These are phyloP conservation scores for Morone saxatilis DNA, from an alignment of 2,113 vertebrate species.

Conservation along the genomic window DNA sequence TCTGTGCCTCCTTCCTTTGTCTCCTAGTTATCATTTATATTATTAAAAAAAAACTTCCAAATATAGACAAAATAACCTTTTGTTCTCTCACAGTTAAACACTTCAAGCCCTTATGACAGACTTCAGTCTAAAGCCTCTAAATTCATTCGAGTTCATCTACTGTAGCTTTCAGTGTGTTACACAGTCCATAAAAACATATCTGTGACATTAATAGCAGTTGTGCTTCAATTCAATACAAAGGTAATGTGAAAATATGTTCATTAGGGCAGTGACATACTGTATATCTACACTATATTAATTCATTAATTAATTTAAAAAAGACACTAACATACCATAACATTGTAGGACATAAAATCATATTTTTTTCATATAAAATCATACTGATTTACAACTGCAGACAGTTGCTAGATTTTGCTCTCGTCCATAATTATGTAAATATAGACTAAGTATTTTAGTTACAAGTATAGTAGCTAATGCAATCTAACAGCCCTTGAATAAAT, in stretches of 20 bases:
- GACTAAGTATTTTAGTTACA: not conserved
- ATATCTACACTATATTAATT: not conserved
- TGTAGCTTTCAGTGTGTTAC: slow-evolving; percentile 27
- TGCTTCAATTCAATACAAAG: slow-evolving; percentile 1
- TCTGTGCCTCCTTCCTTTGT: slow-evolving; percentile 27
- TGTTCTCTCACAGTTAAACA: slow-evolving; percentile 50
- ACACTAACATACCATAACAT: not conserved
- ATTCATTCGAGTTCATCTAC: slow-evolving; percentile 37
- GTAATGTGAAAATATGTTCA: not conserved
- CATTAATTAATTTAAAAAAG: not conserved
- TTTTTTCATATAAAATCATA: not conserved
- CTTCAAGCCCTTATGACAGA: slow-evolving; percentile 53
- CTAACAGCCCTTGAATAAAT: not conserved
- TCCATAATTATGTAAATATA: not conserved
- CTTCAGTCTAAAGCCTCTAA: slow-evolving; percentile 38
- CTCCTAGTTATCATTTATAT: slow-evolving; percentile 57
- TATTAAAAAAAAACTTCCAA: slow-evolving; percentile 61
- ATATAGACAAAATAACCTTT: slow-evolving; percentile 66
- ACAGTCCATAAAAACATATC: slow-evolving; percentile 12
- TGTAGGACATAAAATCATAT: no score
- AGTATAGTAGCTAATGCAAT: not conserved
- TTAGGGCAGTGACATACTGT: not conserved
- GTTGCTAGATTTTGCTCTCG: not conserved
- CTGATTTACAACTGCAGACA: not conserved
- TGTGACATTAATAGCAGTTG: slow-evolving; percentile 32